These are phyloP conservation scores for Herpailurus yagouaroundi DNA, from an alignment of 2,113 vertebrate genomes.

Conservation along the genomic window DNA sequence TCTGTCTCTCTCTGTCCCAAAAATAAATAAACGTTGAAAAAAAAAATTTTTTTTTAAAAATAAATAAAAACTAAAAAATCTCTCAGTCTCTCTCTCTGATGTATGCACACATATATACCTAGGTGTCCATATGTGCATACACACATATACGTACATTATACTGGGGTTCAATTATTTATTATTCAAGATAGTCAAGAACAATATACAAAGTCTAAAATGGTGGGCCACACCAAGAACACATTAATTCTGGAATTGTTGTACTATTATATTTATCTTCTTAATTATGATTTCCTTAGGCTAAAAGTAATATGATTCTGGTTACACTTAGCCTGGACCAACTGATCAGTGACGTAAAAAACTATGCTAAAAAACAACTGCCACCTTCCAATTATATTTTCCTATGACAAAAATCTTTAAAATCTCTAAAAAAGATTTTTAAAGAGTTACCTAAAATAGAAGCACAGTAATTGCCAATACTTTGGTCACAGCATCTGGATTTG, in stretches of 20 bases:
- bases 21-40: no score
- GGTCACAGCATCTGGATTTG: background rate
- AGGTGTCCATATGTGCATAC: background rate
- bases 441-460: background rate
- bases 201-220: background rate
- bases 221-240: background rate
- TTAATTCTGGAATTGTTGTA: conserved; percentile 7
- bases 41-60: no score
- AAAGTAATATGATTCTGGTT: background rate
- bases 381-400: background rate
- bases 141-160: background rate
- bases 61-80: no score
- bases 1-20: no score
- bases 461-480: background rate
- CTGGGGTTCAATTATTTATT: background rate
- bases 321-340: background rate
- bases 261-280: background rate
- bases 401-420: background rate
- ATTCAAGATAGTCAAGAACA: background rate
- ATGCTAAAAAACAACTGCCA: background rate
- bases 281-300: background rate
- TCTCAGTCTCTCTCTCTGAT: background rate
- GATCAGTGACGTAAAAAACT: background rate
- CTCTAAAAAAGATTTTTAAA: background rate
- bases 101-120: background rate